phyloP scores from a whole-genome alignment of 2,888 invertebrate genomes.

The Proisotoma minuta region DNA sequence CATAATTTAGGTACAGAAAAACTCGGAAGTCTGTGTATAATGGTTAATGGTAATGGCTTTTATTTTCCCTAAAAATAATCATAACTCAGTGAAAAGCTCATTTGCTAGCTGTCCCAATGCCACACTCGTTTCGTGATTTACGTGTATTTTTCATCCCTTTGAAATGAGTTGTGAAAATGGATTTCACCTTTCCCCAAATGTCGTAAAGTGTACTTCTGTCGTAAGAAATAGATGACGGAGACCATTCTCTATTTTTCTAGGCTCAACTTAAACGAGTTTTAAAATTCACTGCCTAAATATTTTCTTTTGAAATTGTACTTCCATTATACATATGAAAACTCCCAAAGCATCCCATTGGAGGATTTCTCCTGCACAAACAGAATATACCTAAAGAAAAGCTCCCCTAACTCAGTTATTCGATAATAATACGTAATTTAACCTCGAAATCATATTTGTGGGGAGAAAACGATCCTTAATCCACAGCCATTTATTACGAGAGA shows the following conservation, averaged over 20 bases:
- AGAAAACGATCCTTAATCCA: conserved; percentile 5
- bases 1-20: too few species aligned
- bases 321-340: too few species aligned
- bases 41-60: too few species aligned
- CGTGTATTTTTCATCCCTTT: not conserved
- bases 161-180: not conserved
- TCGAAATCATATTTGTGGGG: conserved; percentile 13
- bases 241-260: too few species aligned
- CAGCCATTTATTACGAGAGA: conserved; percentile 8
- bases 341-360: too few species aligned
- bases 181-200: not conserved
- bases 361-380: not conserved
- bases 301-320: not conserved
- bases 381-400: not conserved
- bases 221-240: too few species aligned
- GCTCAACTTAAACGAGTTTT: not conserved
- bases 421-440: conserved; percentile 18
- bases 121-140: not conserved
- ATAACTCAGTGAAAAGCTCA: not conserved
- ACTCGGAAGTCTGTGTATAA: too few species aligned
- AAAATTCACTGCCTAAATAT: not conserved
- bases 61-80: not conserved
- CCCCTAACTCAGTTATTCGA: conserved; percentile 5
- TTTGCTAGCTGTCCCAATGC: not conserved
- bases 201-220: too few species aligned